Conservation (phyloP, 2,888 invertebrate genomes). For the Drosophila pseudotakahashii region DNA sequence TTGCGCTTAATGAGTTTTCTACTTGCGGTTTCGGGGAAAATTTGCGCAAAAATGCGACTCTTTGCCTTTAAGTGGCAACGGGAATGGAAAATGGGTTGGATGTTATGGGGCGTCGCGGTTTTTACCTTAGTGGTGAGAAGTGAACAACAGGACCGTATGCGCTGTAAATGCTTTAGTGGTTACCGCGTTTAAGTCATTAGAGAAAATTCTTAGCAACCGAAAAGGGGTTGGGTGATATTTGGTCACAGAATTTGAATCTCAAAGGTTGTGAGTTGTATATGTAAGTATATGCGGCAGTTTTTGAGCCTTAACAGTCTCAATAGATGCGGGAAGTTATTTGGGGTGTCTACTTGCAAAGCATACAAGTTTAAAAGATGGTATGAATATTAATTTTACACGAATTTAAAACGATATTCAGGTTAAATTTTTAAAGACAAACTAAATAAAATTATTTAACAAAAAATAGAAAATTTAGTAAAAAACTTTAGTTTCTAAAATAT, state of each 20-base stretch:
- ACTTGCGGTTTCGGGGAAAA: slow-evolving; percentile 74
- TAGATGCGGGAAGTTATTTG: not conserved
- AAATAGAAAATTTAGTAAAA: not conserved
- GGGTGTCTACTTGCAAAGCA: not conserved
- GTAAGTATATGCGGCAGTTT: not conserved
- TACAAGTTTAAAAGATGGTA: not conserved
- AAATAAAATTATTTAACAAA: not conserved
- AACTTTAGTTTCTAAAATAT: too few relatives aligned
- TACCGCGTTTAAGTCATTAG: slow-evolving; percentile 80
- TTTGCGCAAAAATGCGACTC: slow-evolving; percentile 79
- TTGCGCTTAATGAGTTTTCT: slow-evolving; percentile 79
- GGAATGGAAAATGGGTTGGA: slow-evolving; percentile 10
- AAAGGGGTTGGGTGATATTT: slow-evolving; percentile 41
- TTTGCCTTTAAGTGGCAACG: slow-evolving; percentile 55
- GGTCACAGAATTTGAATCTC: not conserved
- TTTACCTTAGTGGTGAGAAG: slow-evolving; percentile 31
- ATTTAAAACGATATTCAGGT: not conserved
- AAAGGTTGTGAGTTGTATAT: not conserved
- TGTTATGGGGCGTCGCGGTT: slow-evolving; percentile 17
- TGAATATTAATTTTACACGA: not conserved
- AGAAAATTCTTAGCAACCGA: slow-evolving; percentile 69
- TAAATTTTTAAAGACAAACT: not conserved
- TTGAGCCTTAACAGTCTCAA: not conserved
- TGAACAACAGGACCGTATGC: slow-evolving; percentile 40
- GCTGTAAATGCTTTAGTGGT: slow-evolving; percentile 77